These are phyloP conservation scores for Eospalax fontanierii DNA, from an alignment of 2,797 vertebrate species.

Conservation along the genomic window DNA sequence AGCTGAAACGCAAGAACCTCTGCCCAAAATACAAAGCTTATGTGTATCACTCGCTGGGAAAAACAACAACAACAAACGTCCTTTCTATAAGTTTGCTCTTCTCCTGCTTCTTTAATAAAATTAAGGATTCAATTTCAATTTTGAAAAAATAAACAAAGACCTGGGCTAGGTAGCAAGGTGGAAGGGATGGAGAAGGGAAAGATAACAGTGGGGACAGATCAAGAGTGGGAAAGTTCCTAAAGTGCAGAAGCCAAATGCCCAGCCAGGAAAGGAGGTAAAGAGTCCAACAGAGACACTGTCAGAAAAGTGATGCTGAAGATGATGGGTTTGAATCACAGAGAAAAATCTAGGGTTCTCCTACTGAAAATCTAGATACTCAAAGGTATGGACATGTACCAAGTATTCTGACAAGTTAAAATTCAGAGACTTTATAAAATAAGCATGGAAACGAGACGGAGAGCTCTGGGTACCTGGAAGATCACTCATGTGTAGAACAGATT, in stretches of 20 bases:
- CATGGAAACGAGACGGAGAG: neutral
- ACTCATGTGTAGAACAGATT: too few species aligned
- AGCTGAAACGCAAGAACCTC: neutral
- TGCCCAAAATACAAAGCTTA: accelerated
- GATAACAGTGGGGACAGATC: neutral
- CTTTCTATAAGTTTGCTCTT: neutral
- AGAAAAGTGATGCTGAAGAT: neutral
- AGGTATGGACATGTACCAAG: neutral
- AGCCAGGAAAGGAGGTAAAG: neutral
- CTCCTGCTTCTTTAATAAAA: neutral
- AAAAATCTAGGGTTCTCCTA: neutral
- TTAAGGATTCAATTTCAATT: neutral
- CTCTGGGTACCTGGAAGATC: neutral
- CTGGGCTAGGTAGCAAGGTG: neutral
- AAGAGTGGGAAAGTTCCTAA: neutral
- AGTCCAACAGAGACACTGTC: neutral
- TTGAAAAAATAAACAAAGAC: neutral
- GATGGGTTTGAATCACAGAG: neutral
- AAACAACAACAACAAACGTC: neutral
- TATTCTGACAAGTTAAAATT: neutral
- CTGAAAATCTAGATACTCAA: neutral
- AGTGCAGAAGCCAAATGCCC: neutral
- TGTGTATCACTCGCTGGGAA: accelerated
- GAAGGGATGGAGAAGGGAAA: too few species aligned
- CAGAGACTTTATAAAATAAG: neutral